Evolutionary conservation across 2,888 invertebrate species (phyloP), one percentile per base, ranked within the genome.

Genomic region (Tigriopus californicus): DNA sequence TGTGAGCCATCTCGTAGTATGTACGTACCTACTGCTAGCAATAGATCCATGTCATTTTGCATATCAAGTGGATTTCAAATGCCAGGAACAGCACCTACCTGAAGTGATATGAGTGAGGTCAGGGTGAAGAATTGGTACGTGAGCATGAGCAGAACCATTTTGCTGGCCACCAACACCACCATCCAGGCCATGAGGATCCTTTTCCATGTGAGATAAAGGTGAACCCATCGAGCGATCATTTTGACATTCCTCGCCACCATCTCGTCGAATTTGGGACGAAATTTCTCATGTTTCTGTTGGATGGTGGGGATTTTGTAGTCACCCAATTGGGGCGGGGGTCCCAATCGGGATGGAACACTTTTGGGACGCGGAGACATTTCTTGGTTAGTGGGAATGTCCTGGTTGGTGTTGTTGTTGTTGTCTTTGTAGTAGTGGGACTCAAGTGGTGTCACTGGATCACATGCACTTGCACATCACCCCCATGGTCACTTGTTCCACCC

Each of bases 161-260:
- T 53, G 54, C 33, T 33, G 18, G 54, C 54, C 24, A 53, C 33
- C 54, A 53, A 33, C n/a, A 53, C 13, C 15, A 53, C 33, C 54
- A 53, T 53, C 54, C 54, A 53, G 15, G 54, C 22, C 54, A 53
- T 53, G 5, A 53, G 54, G 41, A 53, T 25, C 41, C 40, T 53
- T 5, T 33, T 22, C 54, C 54, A 53, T 25, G 24, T 25, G 33
- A 53, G 15, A 15, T 53, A 33, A 12, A 15, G 15, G 54, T 53
- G 54, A 18, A 33, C 22, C 54, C 54, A 53, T 53, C 40, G n/a
- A 18, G 46, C 46, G 15, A 44, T 15, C 46, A 44, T 5, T 44
- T 44, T 44, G 18, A 18, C 46, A 15, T 44, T n/a, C n/a, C 46
- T n/a, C 18, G 46, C 46, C 46, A 44, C 15, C n/a, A 44, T 44